phyloP scores from a whole-genome alignment of 2,113 vertebrate genomes.

The Tragelaphus scriptus region DNA sequence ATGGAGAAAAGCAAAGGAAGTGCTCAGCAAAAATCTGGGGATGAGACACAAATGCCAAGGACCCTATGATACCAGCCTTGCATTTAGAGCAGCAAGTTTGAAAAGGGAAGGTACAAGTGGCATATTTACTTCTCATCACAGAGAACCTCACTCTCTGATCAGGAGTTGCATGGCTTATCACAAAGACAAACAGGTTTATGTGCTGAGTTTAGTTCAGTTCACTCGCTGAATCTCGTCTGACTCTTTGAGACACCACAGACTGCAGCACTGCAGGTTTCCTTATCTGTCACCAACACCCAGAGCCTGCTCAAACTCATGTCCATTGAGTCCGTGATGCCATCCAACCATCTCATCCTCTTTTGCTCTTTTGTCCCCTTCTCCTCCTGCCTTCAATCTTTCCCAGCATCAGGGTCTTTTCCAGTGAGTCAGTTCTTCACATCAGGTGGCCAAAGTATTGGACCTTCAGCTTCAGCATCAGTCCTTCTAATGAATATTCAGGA shows the following conservation, averaged over 20 bases:
- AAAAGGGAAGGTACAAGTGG: neutral
- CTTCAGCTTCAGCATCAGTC: neutral
- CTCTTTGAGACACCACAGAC: neutral
- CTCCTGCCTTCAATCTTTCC: neutral
- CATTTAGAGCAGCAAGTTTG: neutral
- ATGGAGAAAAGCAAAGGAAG: neutral
- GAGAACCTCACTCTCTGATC: neutral
- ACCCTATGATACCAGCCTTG: neutral
- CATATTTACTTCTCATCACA: neutral
- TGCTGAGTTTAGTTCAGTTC: neutral
- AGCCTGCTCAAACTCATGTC: neutral
- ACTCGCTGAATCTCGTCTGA: neutral
- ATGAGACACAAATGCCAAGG: neutral
- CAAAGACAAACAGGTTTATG: conserved; percentile 14
- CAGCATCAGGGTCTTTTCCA: neutral
- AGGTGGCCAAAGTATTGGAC: neutral
- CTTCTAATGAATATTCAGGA: neutral
- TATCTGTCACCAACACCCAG: neutral
- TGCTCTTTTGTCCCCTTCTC: neutral
- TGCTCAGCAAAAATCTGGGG: neutral
- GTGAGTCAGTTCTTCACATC: neutral
- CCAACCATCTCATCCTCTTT: neutral
- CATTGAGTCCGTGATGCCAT: neutral
- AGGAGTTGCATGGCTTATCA: neutral
- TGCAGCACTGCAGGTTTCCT: neutral